These are phyloP conservation scores for Steinernema feltiae DNA, from an alignment of 1,140 invertebrate species.

Conservation along the genomic window DNA sequence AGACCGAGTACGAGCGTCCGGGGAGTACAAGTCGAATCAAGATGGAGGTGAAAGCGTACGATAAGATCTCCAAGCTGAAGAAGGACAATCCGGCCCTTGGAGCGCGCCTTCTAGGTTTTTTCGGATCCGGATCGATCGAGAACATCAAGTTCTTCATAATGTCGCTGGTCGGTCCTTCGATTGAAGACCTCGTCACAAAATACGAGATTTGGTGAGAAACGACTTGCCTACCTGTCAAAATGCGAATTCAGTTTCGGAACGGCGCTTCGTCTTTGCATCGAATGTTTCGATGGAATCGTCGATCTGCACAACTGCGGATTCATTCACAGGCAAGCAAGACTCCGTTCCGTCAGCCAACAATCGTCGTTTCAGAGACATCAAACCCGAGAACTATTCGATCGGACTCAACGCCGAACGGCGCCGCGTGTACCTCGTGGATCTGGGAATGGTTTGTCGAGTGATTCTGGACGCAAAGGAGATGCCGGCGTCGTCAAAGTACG, in stretches of 20 bases:
- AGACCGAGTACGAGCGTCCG: neutral
- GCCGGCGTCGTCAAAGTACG: neutral
- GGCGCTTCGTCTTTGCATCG: neutral
- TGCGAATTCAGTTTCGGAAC: neutral
- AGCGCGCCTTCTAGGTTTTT: neutral
- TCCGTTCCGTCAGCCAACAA: neutral
- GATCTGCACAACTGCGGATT: neutral
- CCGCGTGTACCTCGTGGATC: neutral
- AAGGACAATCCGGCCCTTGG: neutral
- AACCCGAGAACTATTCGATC: slow-evolving; percentile 14
- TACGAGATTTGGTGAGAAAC: neutral
- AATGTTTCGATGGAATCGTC: neutral
- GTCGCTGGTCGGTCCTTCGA: slow-evolving; percentile 1
- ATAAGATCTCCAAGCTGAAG: neutral
- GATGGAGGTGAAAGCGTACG: slow-evolving; percentile 9
- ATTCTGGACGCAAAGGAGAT: neutral
- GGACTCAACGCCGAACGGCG: neutral
- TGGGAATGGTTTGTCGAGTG: neutral
- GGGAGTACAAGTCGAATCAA: neutral
- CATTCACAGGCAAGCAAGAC: neutral
- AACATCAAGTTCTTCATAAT: neutral
- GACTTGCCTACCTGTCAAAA: neutral
- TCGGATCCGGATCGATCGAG: neutral
- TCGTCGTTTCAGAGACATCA: slow-evolving; percentile 16
- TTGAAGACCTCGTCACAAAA: neutral